Base-by-base conservation (phyloP, 2,888 invertebrate genomes). In the Endomychus coccineus region DNA sequence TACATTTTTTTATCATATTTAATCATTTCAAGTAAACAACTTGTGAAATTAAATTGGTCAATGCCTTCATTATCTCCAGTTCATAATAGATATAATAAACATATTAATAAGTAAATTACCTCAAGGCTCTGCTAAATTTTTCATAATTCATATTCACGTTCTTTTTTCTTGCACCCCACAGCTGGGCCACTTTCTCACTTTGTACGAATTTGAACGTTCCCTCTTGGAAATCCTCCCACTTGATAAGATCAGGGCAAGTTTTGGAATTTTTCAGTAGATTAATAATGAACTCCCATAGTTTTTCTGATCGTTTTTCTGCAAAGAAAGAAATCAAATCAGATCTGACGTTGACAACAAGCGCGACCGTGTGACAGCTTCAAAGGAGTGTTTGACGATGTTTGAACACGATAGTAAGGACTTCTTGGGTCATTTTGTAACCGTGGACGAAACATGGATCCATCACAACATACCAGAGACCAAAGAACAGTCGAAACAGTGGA, bases 61-160 rank as follows among this genome's bases (percentile, higher is more conserved):
- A n/a, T n/a, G n/a, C n/a, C n/a, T n/a, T n/a, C n/a, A n/a, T n/a
- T n/a, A n/a, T n/a, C n/a, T n/a, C n/a, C n/a, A n/a, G n/a, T n/a
- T n/a, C n/a, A n/a, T n/a, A n/a, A n/a, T n/a, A n/a, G n/a, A n/a
- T n/a, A n/a, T n/a, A n/a, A n/a, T n/a, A n/a, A n/a, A n/a, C n/a
- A n/a, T n/a, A n/a, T n/a, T n/a, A n/a, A n/a, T n/a, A 16, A 7
- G 22, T 16, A 24, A 27, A 27, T 39, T 60, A 81, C 80, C 83
- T 75, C 83, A 92, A 87, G 10, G 91, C 91, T 44, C 91, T 68
- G 64, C 88, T 89, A 55, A 92, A 77, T 67, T 92, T 92, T 63
- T 91, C 91, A 59, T 90, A 92, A 24, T 85, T 90, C 91, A 92
- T 92, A 59, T 81, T 80, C 31, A 79, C 78, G 59, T 91, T 91